These are phyloP conservation scores for Mythimna pallens DNA, from an alignment of 2,888 invertebrate species.

Conservation along the genomic window DNA sequence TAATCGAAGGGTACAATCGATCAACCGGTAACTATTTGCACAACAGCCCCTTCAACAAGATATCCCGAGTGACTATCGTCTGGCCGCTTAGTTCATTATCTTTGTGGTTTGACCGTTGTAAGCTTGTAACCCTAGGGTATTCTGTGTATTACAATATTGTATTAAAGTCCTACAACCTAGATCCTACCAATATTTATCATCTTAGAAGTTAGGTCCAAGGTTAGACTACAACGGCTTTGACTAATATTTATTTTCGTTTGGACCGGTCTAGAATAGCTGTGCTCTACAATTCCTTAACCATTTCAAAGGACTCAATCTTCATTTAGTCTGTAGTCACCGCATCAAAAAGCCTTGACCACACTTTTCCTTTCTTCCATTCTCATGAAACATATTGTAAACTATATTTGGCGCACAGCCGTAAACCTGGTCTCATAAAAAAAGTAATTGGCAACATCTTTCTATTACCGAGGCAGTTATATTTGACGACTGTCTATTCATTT, in stretches of 20 bases:
- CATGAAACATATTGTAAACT: conserved; percentile 50
- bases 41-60: conserved; percentile 6
- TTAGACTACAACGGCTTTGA: neutral
- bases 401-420: conserved; percentile 34
- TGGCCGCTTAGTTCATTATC: conserved; percentile 31
- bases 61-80: conserved; percentile 19
- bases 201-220: neutral
- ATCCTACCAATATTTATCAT: conserved; percentile 8
- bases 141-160: conserved; percentile 13
- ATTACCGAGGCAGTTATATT: conserved; percentile 56
- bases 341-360: neutral
- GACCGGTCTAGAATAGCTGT: neutral
- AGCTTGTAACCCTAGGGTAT: conserved; percentile 22
- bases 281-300: neutral
- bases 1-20: neutral
- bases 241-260: conserved; percentile 16
- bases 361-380: neutral
- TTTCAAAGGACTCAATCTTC: neutral
- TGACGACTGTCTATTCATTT: conserved; percentile 57
- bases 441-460: conserved; percentile 54
- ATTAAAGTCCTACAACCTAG: conserved; percentile 2
- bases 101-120: conserved; percentile 23
- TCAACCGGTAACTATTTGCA: conserved; percentile 2
- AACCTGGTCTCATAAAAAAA: conserved; percentile 57
- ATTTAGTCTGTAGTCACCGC: accelerated